These are phyloP conservation scores for Ennomos erosarius DNA, from an alignment of 2,888 invertebrate genomes.

Conservation along the genomic window DNA sequence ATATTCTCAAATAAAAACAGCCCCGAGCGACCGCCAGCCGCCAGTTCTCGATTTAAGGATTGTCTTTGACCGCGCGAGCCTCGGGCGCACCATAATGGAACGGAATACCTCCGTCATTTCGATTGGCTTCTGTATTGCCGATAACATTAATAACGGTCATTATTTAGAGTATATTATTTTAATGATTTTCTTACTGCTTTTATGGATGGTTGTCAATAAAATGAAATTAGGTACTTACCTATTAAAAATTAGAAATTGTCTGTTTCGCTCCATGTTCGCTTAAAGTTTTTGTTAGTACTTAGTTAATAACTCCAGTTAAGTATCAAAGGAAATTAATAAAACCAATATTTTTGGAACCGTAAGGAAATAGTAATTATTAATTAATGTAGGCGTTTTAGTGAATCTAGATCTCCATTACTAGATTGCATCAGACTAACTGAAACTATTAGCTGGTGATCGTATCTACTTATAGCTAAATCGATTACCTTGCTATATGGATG, in stretches of 20 bases:
- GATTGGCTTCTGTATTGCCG: constrained; percentile 76
- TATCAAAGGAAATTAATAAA: constrained; percentile 2
- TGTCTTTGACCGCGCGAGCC: constrained; percentile 74
- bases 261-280: constrained; percentile 26
- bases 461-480: constrained; percentile 33
- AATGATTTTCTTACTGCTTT: constrained; percentile 58
- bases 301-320: not conserved
- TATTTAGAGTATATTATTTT: constrained; percentile 60
- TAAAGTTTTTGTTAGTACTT: no score
- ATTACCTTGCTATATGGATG: constrained; percentile 32
- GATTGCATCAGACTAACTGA: constrained; percentile 32
- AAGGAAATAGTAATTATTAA: constrained; percentile 15
- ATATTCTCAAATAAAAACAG: constrained; percentile 82
- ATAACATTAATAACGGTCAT: constrained; percentile 71
- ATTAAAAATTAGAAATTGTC: constrained; percentile 40
- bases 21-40: constrained; percentile 65
- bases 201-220: constrained; percentile 44
- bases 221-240: constrained; percentile 39
- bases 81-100: constrained; percentile 69
- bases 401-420: constrained; percentile 33
- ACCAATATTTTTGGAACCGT: not conserved
- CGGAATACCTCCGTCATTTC: constrained; percentile 66
- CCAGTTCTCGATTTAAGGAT: constrained; percentile 65
- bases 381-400: constrained; percentile 24
- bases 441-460: constrained; percentile 32